Percentiles rank a stretch among this genome's conserved stretches.
Conservation (phyloP, 2,797 vertebrate species). For the Myotis pilosus region DNA sequence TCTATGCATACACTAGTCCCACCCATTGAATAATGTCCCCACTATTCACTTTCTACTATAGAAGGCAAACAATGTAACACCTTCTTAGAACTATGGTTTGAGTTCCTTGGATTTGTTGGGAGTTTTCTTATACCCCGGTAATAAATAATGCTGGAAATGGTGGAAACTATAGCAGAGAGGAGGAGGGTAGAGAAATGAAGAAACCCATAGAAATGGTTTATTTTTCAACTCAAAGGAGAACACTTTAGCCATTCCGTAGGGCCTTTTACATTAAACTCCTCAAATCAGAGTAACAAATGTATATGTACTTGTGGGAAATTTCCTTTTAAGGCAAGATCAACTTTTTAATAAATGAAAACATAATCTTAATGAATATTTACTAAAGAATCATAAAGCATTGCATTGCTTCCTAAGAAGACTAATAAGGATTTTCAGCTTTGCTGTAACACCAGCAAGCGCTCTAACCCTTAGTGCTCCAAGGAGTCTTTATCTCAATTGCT, state of each 20-base stretch:
- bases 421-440: conserved; percentile 34
- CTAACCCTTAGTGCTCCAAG: not conserved
- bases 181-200: not conserved
- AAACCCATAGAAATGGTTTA: not conserved
- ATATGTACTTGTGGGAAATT: not conserved
- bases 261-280: conserved; percentile 1
- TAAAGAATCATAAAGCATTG: not conserved
- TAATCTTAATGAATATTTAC: conserved; percentile 1
- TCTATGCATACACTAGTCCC: not conserved
- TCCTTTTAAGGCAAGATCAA: not conserved
- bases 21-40: not conserved
- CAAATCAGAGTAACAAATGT: not conserved
- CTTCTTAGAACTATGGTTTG: not conserved
- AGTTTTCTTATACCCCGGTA: not conserved
- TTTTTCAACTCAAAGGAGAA: not conserved
- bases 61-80: not conserved
- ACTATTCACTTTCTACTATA: not conserved
- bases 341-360: conserved; percentile 11
- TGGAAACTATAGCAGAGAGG: not conserved
- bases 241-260: not conserved
- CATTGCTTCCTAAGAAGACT: not conserved
- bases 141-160: not conserved
- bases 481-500: conserved; percentile 69
- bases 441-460: not conserved
- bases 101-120: not conserved